phyloP scores from a whole-genome alignment of 2,113 vertebrate genomes.

The Alligator mississippiensis region DNA sequence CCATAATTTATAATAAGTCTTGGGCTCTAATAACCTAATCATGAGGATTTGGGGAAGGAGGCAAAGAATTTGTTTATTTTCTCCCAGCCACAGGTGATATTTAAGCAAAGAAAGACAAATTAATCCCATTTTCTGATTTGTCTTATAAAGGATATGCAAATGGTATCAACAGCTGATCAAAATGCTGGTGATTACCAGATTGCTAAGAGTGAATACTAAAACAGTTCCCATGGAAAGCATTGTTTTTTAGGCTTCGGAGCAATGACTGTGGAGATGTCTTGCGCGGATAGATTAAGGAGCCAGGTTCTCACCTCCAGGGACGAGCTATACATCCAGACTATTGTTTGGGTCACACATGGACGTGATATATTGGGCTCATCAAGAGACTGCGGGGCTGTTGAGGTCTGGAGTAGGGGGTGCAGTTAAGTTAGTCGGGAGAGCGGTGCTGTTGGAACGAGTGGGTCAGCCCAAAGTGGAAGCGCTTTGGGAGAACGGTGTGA shows the following conservation, averaged over 20 bases:
- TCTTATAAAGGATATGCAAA: slow-evolving; percentile 55
- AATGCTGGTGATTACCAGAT: background rate
- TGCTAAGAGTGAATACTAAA: background rate
- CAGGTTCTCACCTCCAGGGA: background rate
- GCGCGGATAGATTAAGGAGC: background rate
- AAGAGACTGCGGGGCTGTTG: background rate
- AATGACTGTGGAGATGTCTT: background rate
- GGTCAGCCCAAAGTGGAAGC: background rate
- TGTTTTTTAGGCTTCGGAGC: background rate
- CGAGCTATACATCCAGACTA: background rate
- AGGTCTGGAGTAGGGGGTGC: background rate
- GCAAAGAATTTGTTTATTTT: slow-evolving; percentile 43
- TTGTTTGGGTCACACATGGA: fast-evolving
- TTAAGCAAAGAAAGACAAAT: slow-evolving; percentile 14
- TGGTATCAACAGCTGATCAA: background rate
- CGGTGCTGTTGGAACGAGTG: fast-evolving
- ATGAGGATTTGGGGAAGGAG: slow-evolving; percentile 49
- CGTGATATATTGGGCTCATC: fast-evolving
- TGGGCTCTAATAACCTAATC: slow-evolving; percentile 47
- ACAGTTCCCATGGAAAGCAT: background rate
- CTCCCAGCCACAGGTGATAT: slow-evolving; percentile 55
- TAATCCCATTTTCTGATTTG: slow-evolving; percentile 57
- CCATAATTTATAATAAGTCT: slow-evolving; percentile 42
- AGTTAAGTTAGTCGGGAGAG: background rate
- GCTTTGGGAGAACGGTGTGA: fast-evolving